Base-by-base conservation (phyloP, 2,797 vertebrate genomes). In the Dallia pectoralis region DNA sequence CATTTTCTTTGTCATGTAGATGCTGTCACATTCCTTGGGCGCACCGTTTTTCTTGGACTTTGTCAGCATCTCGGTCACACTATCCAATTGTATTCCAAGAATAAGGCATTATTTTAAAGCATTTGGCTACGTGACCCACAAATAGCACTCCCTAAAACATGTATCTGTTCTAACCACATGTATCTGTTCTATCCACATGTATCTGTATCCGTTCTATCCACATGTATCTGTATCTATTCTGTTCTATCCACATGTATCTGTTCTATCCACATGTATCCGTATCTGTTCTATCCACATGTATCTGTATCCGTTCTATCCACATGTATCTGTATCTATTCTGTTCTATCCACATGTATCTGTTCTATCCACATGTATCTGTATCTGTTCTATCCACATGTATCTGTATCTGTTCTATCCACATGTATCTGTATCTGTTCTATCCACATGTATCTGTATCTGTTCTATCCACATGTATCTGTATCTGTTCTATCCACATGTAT, bases 1-100 rank as follows among this genome's bases (percentile, higher is more conserved):
- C 76, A 80, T 59, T 67, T 75, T 75, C 76, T 84, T 89, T 89
- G 87, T 85, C 81, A 81, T 87, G 89, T 73, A 87, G 83, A 87
- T 86, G 70, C 69, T 73, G 72, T 76, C 73, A 77, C 81, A 82
- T 80, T 79, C 81, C 71, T 82, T 29, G 15, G 62, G 32, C 67
- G 68, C 72, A 77, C 15, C 73, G 19, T 32, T 74, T 78, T 71
- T 84, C 53, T 66, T 61, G 53, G 12, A 36, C 22, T 74, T 71
- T 33, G 62, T 51, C 33, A 4, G 70, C 67, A 30, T 30, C n/a
- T 44, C 15, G 49, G 61, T 27, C 18, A 8, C 27, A 32, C 62
- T 64, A 64, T 29, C 30, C 4, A 64, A 30, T 30, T 19, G 18
- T 29, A 64, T 32, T 32, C 30, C 62, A 64, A 64, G 29, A 64